Evolutionary conservation across 2,888 invertebrate species (phyloP).

Genomic region (Yponomeuta cagnagella): DNA sequence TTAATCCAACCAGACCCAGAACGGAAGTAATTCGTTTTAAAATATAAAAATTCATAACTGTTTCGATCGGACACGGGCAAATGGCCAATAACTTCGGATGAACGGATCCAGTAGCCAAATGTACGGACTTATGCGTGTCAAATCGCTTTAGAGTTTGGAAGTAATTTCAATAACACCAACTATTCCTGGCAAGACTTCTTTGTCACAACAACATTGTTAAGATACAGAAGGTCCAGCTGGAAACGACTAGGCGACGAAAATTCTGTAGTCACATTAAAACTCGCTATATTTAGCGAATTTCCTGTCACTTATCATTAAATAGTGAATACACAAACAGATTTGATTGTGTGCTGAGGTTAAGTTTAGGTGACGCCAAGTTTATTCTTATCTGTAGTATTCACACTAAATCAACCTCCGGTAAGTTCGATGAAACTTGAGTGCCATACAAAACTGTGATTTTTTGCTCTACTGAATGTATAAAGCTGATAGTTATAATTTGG

Average conservation of each 20-base stretch:
- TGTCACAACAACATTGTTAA: background rate
- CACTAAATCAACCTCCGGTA: too few relatives aligned
- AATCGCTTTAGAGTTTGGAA: slow-evolving; percentile 48
- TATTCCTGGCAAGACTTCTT: slow-evolving; percentile 34
- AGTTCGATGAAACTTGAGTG: too few relatives aligned
- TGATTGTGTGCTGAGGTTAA: too few relatives aligned
- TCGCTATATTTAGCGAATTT: too few relatives aligned
- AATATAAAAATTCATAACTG: slow-evolving; percentile 11
- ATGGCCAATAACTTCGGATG: slow-evolving; percentile 64
- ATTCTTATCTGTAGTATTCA: too few relatives aligned
- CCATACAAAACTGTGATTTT: too few relatives aligned
- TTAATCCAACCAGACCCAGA: slow-evolving; percentile 7
- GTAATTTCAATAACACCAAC: slow-evolving; percentile 58
- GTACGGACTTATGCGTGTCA: slow-evolving; percentile 62
- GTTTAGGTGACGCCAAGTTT: too few relatives aligned
- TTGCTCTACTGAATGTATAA: too few relatives aligned
- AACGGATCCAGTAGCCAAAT: slow-evolving; percentile 63
- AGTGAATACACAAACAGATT: too few relatives aligned
- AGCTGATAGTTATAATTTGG: too few relatives aligned
- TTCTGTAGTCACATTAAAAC: too few relatives aligned
- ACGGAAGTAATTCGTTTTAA: slow-evolving; percentile 12
- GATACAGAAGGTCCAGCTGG: background rate
- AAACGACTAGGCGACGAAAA: background rate
- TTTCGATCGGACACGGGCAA: slow-evolving; percentile 19
- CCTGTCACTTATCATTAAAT: too few relatives aligned